These are phyloP conservation scores for Drosophila anomalata DNA, from an alignment of 2,888 invertebrate genomes.

Conservation along the genomic window DNA sequence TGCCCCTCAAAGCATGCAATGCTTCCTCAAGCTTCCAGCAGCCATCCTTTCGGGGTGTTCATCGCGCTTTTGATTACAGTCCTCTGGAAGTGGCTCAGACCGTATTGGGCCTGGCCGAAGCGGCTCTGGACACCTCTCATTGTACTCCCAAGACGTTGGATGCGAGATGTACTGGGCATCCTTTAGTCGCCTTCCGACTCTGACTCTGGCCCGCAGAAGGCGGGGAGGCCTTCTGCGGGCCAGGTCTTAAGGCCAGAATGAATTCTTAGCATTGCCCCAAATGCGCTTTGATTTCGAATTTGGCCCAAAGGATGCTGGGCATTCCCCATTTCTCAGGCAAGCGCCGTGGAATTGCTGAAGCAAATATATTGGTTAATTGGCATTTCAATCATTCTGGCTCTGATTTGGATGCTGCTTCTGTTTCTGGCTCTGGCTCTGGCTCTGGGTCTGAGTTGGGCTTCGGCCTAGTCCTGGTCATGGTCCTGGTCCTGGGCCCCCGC, in stretches of 20 bases:
- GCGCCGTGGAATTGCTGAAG: background rate
- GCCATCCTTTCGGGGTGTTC: background rate
- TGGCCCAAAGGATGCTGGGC: constrained; percentile 21
- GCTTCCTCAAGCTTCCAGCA: background rate
- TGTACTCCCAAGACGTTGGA: background rate
- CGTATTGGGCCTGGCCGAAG: background rate
- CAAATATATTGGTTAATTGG: constrained; percentile 65
- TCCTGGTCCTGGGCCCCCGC: background rate
- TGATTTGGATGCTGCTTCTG: constrained; percentile 1
- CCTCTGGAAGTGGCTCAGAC: background rate
- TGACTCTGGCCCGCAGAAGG: constrained; percentile 18
- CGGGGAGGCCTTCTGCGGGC: constrained; percentile 10
- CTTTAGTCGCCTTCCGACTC: constrained; percentile 17
- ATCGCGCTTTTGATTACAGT: constrained; percentile 3
- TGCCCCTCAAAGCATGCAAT: constrained; percentile 45
- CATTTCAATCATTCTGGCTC: constrained; percentile 52
- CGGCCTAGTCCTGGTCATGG: background rate
- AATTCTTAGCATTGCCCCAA: constrained; percentile 54
- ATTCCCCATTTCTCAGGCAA: constrained; percentile 13
- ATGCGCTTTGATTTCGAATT: constrained; percentile 49
- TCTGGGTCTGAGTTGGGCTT: too few relatives aligned
- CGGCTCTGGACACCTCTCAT: too few relatives aligned
- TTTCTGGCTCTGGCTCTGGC: background rate
- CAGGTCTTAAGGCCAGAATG: constrained; percentile 26
- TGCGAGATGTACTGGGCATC: background rate